A percentile compares a stretch with the other conserved stretches of the same genome.
Evolutionary conservation across 2,113 vertebrate species (phyloP).

Genomic region (Nycticryphes semicollaris): DNA sequence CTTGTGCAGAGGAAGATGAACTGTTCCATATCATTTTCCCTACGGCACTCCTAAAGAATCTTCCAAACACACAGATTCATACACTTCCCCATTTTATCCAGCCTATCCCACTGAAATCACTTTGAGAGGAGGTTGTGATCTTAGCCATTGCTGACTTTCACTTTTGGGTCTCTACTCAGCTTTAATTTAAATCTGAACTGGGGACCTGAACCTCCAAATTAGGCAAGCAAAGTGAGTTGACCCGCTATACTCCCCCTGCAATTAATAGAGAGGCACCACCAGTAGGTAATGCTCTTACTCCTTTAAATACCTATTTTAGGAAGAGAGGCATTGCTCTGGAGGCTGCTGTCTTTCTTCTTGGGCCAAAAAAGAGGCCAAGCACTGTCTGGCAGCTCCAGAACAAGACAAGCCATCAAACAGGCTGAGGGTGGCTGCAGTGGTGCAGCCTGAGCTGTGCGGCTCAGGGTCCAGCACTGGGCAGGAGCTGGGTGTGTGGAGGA

Average conservation of each 20-base stretch:
- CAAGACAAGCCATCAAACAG: rapidly evolving
- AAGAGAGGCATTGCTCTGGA: neutral
- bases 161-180: neutral
- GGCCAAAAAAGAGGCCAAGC: neutral
- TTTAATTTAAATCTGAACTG: neutral
- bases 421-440: neutral
- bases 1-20: neutral
- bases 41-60: rapidly evolving
- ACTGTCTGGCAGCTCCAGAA: neutral
- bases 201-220: neutral
- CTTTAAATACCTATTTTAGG: neutral
- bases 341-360: neutral
- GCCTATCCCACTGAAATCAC: neutral
- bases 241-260: neutral
- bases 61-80: neutral
- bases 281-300: neutral
- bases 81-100: rapidly evolving
- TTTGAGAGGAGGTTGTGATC: neutral
- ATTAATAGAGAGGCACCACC: neutral
- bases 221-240: neutral
- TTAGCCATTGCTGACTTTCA: rapidly evolving
- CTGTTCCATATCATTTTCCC: rapidly evolving
- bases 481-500: neutral
- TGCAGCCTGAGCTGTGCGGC: neutral
- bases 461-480: neutral